Evolutionary conservation across 2,888 invertebrate species (phyloP), one percentile per base, ranked within the genome.

Genomic region (Nemotelus pantherinus): DNA sequence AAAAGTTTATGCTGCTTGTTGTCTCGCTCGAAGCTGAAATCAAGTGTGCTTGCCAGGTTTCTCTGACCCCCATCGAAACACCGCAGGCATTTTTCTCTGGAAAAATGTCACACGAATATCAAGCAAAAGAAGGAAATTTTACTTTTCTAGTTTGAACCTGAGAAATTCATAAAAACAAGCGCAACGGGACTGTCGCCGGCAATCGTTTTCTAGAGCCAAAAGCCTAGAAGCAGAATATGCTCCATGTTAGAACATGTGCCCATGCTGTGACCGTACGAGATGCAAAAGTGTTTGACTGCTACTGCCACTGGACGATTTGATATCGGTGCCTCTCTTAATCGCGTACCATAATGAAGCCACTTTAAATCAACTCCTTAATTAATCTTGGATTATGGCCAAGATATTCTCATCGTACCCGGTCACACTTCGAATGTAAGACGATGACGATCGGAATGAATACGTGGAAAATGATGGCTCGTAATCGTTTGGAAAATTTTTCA

Each of bases 341-440:
- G 55, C 10, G 68, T 25, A 55, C 50, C 53, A 70, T 9, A 60
- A 74, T 48, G 60, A 74, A 63, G 74, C 74, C 76, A 76, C 25
- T 64, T 48, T 9, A 76, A 76, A 76, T 76, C 76, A 68, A 70
- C 68, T 64, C 67, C 79, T 78, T 79, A 79, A 79, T 78, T 79
- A 79, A 78, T 78, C 78, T 79, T 79, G 79, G 79, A 79, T 77
- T 76, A 70, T 58, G 77, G 79, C 79, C 79, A 79, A 76, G 68
- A 72, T 67, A 74, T 68, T 60, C 65, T 60, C 44, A 60, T 55
- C 53, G 63, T 53, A 63, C 39, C 48, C 50, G 58, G 70, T 67
- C 67, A 67, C 67, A 67, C 48, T 48, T 67, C 47, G 25, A 25
- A 25, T 25, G 25, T 25, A 25, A 25, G 25, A 25, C 25, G 25